These are phyloP conservation scores for Liopterus haemorrhoidalis DNA, from an alignment of 2,888 invertebrate species.

Conservation along the genomic window DNA sequence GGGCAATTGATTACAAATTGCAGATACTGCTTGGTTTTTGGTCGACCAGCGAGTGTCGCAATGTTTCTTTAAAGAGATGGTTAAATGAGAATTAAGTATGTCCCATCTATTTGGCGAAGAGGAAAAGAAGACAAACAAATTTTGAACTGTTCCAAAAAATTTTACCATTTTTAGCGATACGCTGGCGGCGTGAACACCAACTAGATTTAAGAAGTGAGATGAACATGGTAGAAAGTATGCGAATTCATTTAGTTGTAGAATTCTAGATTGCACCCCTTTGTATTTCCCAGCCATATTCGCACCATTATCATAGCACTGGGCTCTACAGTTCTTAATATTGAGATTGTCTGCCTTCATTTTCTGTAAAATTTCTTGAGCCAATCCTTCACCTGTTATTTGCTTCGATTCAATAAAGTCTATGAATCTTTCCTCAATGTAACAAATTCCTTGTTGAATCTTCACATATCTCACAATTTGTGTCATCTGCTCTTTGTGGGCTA, in stretches of 20 bases:
- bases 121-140: slow-evolving; percentile 15
- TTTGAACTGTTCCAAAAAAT: slow-evolving; percentile 15
- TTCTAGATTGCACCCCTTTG: slow-evolving; percentile 9
- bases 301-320: slow-evolving; percentile 9
- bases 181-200: slow-evolving; percentile 13
- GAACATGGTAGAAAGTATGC: slow-evolving; percentile 15
- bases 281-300: slow-evolving; percentile 10
- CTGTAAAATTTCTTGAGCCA: slow-evolving; percentile 7
- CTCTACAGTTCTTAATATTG: slow-evolving; percentile 5
- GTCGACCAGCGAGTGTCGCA: slow-evolving; percentile 6
- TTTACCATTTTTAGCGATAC: slow-evolving; percentile 1
- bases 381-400: slow-evolving; percentile 4
- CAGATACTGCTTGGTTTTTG: slow-evolving; percentile 4
- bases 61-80: slow-evolving; percentile 13
- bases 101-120: slow-evolving; percentile 14
- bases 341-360: slow-evolving; percentile 6
- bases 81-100: slow-evolving; percentile 11
- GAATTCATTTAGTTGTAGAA: slow-evolving; percentile 10
- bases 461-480: slow-evolving; percentile 13
- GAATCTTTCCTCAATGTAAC: slow-evolving; percentile 7
- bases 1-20: not conserved
- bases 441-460: slow-evolving; percentile 7
- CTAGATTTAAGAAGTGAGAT: slow-evolving; percentile 15
- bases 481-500: slow-evolving; percentile 17
- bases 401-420: slow-evolving; percentile 6